These are phyloP conservation scores for Bradypus variegatus DNA, from an alignment of 2,797 vertebrate species.

Conservation along the genomic window DNA sequence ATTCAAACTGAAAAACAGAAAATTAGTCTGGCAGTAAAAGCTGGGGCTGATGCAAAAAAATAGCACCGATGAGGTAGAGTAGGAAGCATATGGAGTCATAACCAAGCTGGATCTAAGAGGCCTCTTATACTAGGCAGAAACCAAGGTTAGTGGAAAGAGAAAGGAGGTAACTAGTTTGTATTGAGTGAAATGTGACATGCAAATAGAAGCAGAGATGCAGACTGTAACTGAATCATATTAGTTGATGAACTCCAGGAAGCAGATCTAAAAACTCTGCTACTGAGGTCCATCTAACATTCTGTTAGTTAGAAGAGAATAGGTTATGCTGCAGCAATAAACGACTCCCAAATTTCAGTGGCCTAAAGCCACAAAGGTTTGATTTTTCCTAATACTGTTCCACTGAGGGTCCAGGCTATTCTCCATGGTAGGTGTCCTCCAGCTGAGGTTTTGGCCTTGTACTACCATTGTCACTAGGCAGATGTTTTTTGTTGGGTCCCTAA, in stretches of 20 bases:
- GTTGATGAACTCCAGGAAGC: neutral
- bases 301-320: neutral
- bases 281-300: neutral
- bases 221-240: neutral
- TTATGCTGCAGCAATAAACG: too few species aligned
- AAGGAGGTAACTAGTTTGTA: neutral
- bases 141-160: neutral
- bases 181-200: neutral
- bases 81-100: neutral
- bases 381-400: neutral
- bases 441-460: neutral
- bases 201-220: neutral
- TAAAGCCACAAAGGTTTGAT: neutral
- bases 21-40: neutral
- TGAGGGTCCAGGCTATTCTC: neutral
- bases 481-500: too few species aligned
- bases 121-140: neutral
- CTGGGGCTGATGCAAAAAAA: neutral
- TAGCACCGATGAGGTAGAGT: neutral
- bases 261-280: neutral
- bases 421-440: neutral
- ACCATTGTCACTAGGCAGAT: neutral
- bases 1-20: neutral
- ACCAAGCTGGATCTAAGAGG: neutral
- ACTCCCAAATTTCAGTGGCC: too few species aligned